Evolutionary conservation across 2,113 vertebrate genomes (phyloP).

Genomic region (Promerops cafer): DNA sequence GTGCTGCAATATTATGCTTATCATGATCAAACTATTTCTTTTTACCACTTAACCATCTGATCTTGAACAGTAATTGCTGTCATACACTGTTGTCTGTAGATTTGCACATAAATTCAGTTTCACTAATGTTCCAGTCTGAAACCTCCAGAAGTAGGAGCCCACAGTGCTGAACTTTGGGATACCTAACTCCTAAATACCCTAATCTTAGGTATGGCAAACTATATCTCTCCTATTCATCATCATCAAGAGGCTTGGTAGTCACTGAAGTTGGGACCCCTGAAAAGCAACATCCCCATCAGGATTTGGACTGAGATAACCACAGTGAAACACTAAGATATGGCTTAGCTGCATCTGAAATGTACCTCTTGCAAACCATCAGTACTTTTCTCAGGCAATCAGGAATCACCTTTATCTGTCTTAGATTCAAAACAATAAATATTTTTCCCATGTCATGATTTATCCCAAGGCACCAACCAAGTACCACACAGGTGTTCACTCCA

Average conservation of each 20-base stretch:
- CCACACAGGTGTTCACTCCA: background rate
- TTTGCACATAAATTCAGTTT: background rate
- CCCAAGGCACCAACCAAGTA: background rate
- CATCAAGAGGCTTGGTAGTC: background rate
- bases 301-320: background rate
- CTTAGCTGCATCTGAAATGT: background rate
- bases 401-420: background rate
- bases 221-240: background rate
- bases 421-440: background rate
- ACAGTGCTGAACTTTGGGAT: background rate
- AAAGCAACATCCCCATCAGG: background rate
- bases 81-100: background rate
- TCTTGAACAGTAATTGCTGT: background rate
- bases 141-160: background rate
- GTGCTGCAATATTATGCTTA: background rate
- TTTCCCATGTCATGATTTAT: background rate
- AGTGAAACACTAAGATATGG: background rate
- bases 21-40: background rate
- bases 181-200: background rate
- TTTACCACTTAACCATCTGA: background rate
- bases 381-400: background rate
- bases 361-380: background rate
- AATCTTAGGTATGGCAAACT: background rate
- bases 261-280: background rate
- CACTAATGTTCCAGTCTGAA: background rate